Evolutionary conservation across 2,113 vertebrate species (phyloP), one percentile per base, ranked within the genome.

Genomic region (Clinocottus analis): DNA sequence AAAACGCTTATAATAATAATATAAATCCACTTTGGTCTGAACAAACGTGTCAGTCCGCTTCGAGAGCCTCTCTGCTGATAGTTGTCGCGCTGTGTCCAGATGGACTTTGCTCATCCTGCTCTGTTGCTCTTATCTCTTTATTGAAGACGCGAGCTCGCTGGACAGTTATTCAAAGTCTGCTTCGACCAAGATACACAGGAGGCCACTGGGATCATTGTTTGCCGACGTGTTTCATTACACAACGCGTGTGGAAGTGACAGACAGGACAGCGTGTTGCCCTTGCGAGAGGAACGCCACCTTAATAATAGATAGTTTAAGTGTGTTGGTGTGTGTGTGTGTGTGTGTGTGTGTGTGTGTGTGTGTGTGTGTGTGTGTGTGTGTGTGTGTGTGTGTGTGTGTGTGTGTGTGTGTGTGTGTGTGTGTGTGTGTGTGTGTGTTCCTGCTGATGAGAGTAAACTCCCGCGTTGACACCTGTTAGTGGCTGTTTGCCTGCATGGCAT

Each of bases 101-200:
- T 82, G 91, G 85, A 92, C 91, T 92, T 93, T 89, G 86, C 7
- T 29, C 87, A 17, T 7, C 9, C 19, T 13, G 1, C 1, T 53
- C 27, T 80, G 72, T 89, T 85, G 88, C 71, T 80, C 37, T 16
- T 12, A 11, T 65, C 23, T 25, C 7, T 19, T 70, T 53, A 67
- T 59, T 62, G 29, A 29, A 77, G 10, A 70, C 25, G 7, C 7
- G 9, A 21, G 43, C 3, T 5, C 13, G 25, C 1, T 3, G 14
- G 56, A 13, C 37, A 41, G 27, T 47, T 25, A 21, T 49, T 35
- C 39, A 56, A 63, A 23, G 3, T 79, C 3, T 0, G 5, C 17
- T 21, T 55, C 12, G 13, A 5, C 4, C 2, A 17, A 21, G 7
- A n/a, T 1, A 33, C 53, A 63, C n/a, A 59, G 12, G 56, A 67